These are phyloP conservation scores for Brachyhypopomus gauderio DNA, from an alignment of 2,113 vertebrate genomes.

Conservation along the genomic window DNA sequence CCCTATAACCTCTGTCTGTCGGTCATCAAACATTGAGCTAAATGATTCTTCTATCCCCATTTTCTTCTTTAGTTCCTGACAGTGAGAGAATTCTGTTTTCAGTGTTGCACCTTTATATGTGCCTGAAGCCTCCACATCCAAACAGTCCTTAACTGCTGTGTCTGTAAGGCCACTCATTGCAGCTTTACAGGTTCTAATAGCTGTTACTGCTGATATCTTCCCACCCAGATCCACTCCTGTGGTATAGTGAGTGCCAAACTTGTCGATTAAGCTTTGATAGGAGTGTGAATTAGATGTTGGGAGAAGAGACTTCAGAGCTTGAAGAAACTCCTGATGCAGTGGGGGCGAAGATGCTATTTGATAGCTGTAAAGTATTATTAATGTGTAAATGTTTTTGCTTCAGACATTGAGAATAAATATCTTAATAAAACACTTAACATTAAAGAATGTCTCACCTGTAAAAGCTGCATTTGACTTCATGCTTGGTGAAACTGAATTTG, in stretches of 20 bases:
- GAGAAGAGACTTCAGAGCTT: constrained; percentile 49
- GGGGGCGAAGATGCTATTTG: constrained; percentile 44
- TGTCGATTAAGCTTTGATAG: constrained; percentile 57
- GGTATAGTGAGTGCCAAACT: constrained; percentile 67
- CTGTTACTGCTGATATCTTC: constrained; percentile 55
- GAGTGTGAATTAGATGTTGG: background rate
- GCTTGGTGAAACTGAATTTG: constrained; percentile 63
- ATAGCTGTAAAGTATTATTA: constrained; percentile 56
- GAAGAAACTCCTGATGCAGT: constrained; percentile 51
- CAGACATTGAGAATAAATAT: background rate
- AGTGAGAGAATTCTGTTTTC: constrained; percentile 17
- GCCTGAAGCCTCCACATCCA: constrained; percentile 61
- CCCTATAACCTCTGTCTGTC: constrained; percentile 50
- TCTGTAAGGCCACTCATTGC: constrained; percentile 50
- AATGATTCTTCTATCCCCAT: constrained; percentile 29
- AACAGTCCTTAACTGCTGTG: constrained; percentile 61
- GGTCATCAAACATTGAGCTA: constrained; percentile 58
- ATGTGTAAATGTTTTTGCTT: background rate
- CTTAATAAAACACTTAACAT: background rate
- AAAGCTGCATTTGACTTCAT: constrained; percentile 56
- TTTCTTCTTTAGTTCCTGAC: constrained; percentile 5
- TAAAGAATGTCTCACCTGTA: constrained; percentile 59
- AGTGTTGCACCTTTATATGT: background rate
- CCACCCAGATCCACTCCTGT: constrained; percentile 59
- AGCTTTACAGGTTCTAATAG: constrained; percentile 60